Conservation (phyloP, 2,113 vertebrate genomes). For the Oryzias javanicus region DNA sequence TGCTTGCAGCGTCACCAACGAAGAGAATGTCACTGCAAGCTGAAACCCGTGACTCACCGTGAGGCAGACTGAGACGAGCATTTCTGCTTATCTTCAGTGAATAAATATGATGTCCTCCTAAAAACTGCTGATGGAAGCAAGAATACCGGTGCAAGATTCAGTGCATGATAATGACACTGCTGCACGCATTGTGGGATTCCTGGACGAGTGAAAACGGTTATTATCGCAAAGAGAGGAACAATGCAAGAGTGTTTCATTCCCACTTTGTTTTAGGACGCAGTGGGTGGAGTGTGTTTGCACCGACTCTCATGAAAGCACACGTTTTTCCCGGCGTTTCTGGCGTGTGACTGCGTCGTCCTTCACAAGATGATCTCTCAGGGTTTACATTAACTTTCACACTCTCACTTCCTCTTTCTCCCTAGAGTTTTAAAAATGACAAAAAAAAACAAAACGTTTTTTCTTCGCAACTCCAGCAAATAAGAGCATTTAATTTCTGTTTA, state of each 20-base stretch:
- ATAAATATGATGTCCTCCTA: constrained; percentile 42
- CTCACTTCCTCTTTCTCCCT: constrained; percentile 39
- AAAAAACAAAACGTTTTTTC: neutral
- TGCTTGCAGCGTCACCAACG: constrained; percentile 31
- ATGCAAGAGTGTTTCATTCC: constrained; percentile 56
- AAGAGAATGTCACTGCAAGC: constrained; percentile 25
- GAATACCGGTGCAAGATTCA: constrained; percentile 52
- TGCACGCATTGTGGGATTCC: constrained; percentile 47
- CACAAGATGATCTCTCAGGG: constrained; percentile 22
- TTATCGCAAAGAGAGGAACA: constrained; percentile 65
- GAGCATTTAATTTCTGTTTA: too few relatives aligned
- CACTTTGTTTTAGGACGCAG: constrained; percentile 40
- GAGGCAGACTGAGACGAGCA: constrained; percentile 17
- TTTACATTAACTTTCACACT: constrained; percentile 60
- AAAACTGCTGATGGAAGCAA: constrained; percentile 60
- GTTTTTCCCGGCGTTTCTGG: constrained; percentile 11
- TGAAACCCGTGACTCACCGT: constrained; percentile 7
- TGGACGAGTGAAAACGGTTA: constrained; percentile 65
- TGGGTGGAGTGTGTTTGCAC: constrained; percentile 3
- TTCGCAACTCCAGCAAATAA: too few relatives aligned
- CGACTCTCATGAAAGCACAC: constrained; percentile 7
- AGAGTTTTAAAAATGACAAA: constrained; percentile 17
- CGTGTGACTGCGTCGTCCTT: constrained; percentile 51
- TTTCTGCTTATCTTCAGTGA: constrained; percentile 58
- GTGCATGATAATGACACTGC: constrained; percentile 59